Conservation (phyloP, 2,113 vertebrate species). For the Anser cygnoides region DNA sequence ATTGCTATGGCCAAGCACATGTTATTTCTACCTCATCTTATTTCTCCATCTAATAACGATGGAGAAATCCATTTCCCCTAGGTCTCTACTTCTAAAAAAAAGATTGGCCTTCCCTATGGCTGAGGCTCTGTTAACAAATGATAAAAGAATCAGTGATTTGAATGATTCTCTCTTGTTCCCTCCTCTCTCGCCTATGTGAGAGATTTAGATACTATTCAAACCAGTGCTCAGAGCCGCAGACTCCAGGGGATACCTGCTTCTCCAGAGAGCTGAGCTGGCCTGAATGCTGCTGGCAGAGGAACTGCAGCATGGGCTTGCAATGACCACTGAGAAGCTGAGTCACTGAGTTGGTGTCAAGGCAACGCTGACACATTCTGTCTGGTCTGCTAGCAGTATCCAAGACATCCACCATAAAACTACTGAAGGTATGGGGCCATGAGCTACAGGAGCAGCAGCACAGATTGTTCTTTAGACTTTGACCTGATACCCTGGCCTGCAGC, state of each 20-base stretch:
- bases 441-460: constrained; percentile 7
- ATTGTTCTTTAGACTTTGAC: not conserved
- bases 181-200: not conserved
- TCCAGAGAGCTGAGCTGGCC: not conserved
- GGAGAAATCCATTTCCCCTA: not conserved
- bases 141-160: not conserved
- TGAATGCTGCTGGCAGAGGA: not conserved
- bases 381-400: not conserved
- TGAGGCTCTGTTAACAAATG: not conserved
- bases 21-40: not conserved
- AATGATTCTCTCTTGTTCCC: not conserved
- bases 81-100: not conserved
- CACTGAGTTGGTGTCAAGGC: not conserved
- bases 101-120: not conserved
- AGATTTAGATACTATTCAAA: not conserved
- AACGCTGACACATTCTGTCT: not conserved
- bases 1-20: not conserved
- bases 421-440: not conserved
- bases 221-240: not conserved
- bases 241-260: not conserved
- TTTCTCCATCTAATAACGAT: not conserved
- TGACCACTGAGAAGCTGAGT: not conserved
- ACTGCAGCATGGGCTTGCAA: not conserved
- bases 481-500: not conserved
- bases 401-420: not conserved